A percentile compares a stretch with the other conserved stretches of the same genome.
phyloP scores from a whole-genome alignment of 1,140 invertebrate genomes.

The Diploscapter pachys region DNA sequence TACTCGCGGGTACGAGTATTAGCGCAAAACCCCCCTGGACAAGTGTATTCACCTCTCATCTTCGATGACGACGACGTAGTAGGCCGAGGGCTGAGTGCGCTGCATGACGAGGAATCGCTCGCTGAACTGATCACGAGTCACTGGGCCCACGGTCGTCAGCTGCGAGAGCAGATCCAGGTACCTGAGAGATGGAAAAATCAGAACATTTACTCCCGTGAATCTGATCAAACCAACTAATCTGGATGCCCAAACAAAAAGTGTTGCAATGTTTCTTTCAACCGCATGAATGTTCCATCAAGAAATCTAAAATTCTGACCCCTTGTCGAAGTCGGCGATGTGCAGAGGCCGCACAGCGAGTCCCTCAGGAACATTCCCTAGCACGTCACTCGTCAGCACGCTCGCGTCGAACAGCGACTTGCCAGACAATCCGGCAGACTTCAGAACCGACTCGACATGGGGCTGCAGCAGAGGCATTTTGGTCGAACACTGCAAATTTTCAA shows the following conservation, averaged over 20 bases:
- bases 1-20: too few relatives aligned
- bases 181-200: constrained; percentile 71
- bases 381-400: neutral
- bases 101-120: constrained; percentile 81
- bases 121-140: constrained; percentile 74
- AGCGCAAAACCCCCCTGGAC: too few relatives aligned
- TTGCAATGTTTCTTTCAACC: constrained; percentile 16
- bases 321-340: constrained; percentile 74
- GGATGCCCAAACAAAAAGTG: neutral
- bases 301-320: constrained; percentile 59
- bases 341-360: constrained; percentile 72
- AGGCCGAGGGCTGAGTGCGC: constrained; percentile 64
- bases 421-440: too few relatives aligned
- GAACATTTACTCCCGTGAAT: constrained; percentile 42
- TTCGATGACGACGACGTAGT: constrained; percentile 89
- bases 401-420: too few relatives aligned
- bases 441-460: too few relatives aligned
- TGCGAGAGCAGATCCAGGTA: constrained; percentile 66
- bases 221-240: constrained; percentile 3
- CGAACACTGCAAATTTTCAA: constrained; percentile 8
- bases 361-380: constrained; percentile 17
- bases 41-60: constrained; percentile 63
- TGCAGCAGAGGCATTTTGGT: neutral
- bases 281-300: neutral
- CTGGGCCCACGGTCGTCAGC: constrained; percentile 80